A percentile compares a stretch with the other conserved stretches of the same genome.
phyloP scores from a whole-genome alignment of 2,888 invertebrate species.

The Diarsia brunnea region DNA sequence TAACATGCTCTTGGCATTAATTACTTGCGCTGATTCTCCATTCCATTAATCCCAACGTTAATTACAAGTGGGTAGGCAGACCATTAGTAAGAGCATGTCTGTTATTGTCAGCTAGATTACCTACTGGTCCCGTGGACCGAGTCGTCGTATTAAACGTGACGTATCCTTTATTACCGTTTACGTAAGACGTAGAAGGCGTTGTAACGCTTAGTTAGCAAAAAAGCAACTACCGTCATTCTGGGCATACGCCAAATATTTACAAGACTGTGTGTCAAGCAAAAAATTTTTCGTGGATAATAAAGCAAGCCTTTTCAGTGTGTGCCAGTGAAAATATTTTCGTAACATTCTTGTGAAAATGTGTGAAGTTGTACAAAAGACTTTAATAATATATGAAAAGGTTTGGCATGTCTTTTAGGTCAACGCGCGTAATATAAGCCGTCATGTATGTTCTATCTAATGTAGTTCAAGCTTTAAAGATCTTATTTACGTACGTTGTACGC shows the following conservation, averaged over 20 bases:
- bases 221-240: constrained; percentile 55
- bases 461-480: not conserved
- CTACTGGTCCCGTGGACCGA: constrained; percentile 8
- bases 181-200: constrained; percentile 27
- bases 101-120: constrained; percentile 25
- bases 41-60: constrained; percentile 49
- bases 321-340: constrained; percentile 9
- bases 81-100: constrained; percentile 13
- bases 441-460: constrained; percentile 1
- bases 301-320: not conserved
- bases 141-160: constrained; percentile 12
- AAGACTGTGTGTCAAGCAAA: constrained; percentile 33
- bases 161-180: constrained; percentile 44
- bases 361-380: constrained; percentile 13
- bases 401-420: constrained; percentile 3
- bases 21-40: constrained; percentile 51
- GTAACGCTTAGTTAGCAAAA: constrained; percentile 56
- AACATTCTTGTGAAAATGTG: not conserved
- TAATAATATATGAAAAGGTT: constrained; percentile 7
- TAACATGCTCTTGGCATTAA: constrained; percentile 56
- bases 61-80: constrained; percentile 42
- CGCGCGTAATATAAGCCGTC: not conserved
- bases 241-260: constrained; percentile 59
- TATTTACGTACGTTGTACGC: not conserved
- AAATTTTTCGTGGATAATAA: constrained; percentile 22